Conservation (phyloP, 1,140 invertebrate genomes). For the Lepidurus packardi region DNA sequence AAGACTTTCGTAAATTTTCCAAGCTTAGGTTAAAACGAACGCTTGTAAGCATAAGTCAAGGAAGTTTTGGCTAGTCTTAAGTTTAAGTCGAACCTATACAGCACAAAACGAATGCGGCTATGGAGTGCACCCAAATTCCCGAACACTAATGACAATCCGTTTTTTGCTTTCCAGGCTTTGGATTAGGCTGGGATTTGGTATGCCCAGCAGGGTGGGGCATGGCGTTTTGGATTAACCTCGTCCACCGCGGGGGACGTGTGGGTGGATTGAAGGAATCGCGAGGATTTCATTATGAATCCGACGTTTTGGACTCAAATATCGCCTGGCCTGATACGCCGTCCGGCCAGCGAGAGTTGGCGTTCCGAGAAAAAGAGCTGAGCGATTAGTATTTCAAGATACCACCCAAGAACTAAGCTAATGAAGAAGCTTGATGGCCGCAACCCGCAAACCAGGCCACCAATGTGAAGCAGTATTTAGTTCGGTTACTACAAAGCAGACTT, state of each 20-base stretch:
- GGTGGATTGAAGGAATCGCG: conserved; percentile 71
- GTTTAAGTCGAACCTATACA: no score
- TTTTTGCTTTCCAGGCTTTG: conserved; percentile 54
- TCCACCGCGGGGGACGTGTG: conserved; percentile 69
- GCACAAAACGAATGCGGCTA: no score
- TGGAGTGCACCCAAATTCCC: background rate
- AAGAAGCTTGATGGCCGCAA: no score
- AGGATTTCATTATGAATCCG: conserved; percentile 61
- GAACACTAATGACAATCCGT: background rate
- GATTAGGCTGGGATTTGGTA: conserved; percentile 79
- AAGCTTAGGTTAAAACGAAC: no score
- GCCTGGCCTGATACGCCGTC: conserved; percentile 61
- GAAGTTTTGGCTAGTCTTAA: no score
- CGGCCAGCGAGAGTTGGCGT: conserved; percentile 47
- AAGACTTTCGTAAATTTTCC: no score
- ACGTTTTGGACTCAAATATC: conserved; percentile 48
- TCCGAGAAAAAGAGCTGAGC: conserved; percentile 41
- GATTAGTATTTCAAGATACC: conserved; percentile 61
- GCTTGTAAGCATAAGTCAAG: no score
- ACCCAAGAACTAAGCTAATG: conserved; percentile 77
- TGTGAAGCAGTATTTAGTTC: no score
- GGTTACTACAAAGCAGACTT: no score
- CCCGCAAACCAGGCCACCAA: no score
- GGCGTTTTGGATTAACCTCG: conserved; percentile 74
- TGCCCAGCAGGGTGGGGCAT: conserved; percentile 73